Evolutionary conservation across 1,140 invertebrate genomes (phyloP).

Genomic region (Neodiprion virginianus): DNA sequence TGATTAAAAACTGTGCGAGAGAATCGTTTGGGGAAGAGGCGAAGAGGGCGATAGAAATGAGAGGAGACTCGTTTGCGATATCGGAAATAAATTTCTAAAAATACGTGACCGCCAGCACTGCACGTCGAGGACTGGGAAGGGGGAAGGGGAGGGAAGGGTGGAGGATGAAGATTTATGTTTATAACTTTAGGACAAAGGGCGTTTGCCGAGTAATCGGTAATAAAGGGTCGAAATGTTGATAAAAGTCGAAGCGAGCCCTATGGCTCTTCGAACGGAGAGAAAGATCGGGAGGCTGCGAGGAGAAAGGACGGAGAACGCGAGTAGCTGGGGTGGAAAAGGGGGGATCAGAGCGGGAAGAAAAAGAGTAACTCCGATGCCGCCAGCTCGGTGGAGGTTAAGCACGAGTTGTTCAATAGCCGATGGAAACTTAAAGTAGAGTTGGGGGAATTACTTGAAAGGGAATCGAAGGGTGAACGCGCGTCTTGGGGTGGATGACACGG

Average conservation of each 20-base stretch:
- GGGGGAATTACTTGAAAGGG: slow-evolving; percentile 14
- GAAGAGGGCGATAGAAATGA: slow-evolving; percentile 8
- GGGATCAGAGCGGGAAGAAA: background rate
- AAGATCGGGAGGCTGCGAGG: background rate
- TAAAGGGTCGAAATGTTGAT: slow-evolving; percentile 10
- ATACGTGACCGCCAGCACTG: slow-evolving; percentile 36
- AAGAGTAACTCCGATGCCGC: slow-evolving; percentile 2
- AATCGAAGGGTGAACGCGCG: slow-evolving; percentile 14
- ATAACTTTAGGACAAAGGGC: slow-evolving; percentile 37
- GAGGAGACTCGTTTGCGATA: slow-evolving; percentile 33
- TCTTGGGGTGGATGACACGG: slow-evolving; percentile 4
- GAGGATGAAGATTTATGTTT: slow-evolving; percentile 41
- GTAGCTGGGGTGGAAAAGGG: background rate
- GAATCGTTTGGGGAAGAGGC: background rate
- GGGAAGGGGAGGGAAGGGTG: background rate
- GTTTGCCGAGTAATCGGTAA: slow-evolving; percentile 6
- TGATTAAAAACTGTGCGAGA: slow-evolving; percentile 42
- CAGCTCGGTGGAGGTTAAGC: slow-evolving; percentile 3
- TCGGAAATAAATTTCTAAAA: slow-evolving; percentile 46
- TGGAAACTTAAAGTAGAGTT: slow-evolving; percentile 14
- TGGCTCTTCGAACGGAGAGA: background rate
- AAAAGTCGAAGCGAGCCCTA: background rate
- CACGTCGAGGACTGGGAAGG: slow-evolving; percentile 30
- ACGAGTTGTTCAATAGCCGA: slow-evolving; percentile 10
- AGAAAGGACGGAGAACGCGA: background rate